Evolutionary conservation across 2,113 vertebrate genomes (phyloP).

Genomic region (Phyllopteryx taeniolatus): DNA sequence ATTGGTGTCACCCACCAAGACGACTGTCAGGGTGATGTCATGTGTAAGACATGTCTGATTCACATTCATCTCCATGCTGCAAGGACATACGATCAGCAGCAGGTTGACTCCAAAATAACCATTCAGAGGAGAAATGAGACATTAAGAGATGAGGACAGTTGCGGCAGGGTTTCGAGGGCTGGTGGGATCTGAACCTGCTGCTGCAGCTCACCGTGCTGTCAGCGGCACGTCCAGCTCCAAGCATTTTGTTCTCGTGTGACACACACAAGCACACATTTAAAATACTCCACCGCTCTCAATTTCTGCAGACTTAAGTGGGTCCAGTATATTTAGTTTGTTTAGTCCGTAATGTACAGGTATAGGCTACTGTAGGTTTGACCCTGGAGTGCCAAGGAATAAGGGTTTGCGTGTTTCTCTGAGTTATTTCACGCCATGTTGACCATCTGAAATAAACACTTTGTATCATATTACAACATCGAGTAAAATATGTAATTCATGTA

Average conservation of each 20-base stretch:
- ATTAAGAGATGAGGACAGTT: slow-evolving; percentile 34
- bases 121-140: slow-evolving; percentile 35
- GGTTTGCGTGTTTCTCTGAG: slow-evolving; percentile 28
- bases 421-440: slow-evolving; percentile 53
- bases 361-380: neutral
- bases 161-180: slow-evolving; percentile 28
- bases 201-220: slow-evolving; percentile 55
- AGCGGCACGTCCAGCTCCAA: slow-evolving; percentile 40
- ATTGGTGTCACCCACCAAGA: slow-evolving; percentile 42
- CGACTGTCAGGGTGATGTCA: slow-evolving; percentile 62
- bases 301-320: slow-evolving; percentile 8
- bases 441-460: too few relatives aligned
- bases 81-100: slow-evolving; percentile 1
- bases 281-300: slow-evolving; percentile 15
- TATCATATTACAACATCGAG: too few relatives aligned
- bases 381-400: neutral
- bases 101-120: slow-evolving; percentile 17
- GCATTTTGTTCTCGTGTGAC: slow-evolving; percentile 27
- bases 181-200: slow-evolving; percentile 62
- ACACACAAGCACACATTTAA: slow-evolving; percentile 32
- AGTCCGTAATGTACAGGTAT: neutral
- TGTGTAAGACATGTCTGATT: slow-evolving; percentile 30
- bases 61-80: slow-evolving; percentile 1
- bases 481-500: too few relatives aligned
- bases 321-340: neutral